phyloP scores from a whole-genome alignment of 2,113 vertebrate species.

The Suricata suricatta region DNA sequence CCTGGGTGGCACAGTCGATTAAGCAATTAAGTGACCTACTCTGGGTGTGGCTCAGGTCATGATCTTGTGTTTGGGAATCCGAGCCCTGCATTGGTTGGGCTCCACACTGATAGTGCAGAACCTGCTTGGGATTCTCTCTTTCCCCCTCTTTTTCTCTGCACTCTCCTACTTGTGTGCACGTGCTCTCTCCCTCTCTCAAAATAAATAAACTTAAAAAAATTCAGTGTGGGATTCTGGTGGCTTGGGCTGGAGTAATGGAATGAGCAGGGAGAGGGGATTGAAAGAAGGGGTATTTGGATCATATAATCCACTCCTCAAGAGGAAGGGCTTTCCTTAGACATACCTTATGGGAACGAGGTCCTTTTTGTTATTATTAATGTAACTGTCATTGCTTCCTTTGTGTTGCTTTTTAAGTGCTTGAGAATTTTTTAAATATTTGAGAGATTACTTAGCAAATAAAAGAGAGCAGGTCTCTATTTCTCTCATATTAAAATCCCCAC shows the following conservation, averaged over 20 bases:
- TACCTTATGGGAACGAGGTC: not conserved
- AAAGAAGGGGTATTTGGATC: not conserved
- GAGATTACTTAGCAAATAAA: not conserved
- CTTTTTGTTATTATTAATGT: not conserved
- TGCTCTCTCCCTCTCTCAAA: too few relatives aligned
- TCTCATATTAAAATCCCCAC: not conserved
- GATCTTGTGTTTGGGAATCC: too few relatives aligned
- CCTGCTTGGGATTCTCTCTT: too few relatives aligned
- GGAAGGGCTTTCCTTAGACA: not conserved
- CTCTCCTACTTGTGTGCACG: too few relatives aligned
- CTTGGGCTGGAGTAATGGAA: not conserved
- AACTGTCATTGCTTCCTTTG: not conserved
- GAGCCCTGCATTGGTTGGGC: too few relatives aligned
- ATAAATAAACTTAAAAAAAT: not conserved
- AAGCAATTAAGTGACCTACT: too few relatives aligned
- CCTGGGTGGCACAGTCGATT: too few relatives aligned
- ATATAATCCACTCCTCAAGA: not conserved
- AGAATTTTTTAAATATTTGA: conserved; percentile 9
- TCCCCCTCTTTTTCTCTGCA: too few relatives aligned
- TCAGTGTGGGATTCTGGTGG: not conserved
- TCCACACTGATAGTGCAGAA: too few relatives aligned
- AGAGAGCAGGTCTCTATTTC: not conserved
- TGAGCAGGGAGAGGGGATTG: not conserved
- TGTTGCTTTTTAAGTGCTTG: not conserved
- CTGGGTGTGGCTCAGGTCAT: too few relatives aligned